Evolutionary conservation across 2,888 invertebrate genomes (phyloP).

Genomic region (Marasmarcha lunaedactyla): DNA sequence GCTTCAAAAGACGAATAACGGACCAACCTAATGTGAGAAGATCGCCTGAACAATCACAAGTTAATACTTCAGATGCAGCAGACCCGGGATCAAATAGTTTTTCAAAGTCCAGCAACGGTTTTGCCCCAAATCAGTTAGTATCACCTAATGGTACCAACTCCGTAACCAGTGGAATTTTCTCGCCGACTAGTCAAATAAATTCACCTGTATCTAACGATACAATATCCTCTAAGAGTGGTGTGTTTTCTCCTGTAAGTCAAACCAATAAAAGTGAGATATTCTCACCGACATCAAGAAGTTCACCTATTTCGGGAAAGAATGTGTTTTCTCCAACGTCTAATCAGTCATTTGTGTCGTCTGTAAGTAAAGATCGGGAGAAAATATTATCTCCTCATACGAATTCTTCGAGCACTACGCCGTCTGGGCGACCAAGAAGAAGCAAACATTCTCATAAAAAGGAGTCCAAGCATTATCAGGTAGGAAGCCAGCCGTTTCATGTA

Average conservation of each 20-base stretch:
- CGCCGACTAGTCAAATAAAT: constrained; percentile 65
- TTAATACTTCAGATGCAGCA: constrained; percentile 47
- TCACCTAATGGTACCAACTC: constrained; percentile 65
- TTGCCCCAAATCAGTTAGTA: constrained; percentile 52
- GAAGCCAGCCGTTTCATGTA: constrained; percentile 17
- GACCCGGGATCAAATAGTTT: constrained; percentile 51
- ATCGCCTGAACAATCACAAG: constrained; percentile 58
- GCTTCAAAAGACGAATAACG: constrained; percentile 70
- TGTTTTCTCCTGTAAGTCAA: constrained; percentile 64
- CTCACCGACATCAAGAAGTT: constrained; percentile 58
- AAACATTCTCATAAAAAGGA: constrained; percentile 73
- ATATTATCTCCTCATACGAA: constrained; percentile 56
- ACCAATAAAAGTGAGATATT: constrained; percentile 63
- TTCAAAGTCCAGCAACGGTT: constrained; percentile 48
- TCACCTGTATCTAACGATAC: constrained; percentile 65
- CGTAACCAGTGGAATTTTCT: constrained; percentile 65
- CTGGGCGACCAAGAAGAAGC: constrained; percentile 68
- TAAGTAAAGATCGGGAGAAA: constrained; percentile 52
- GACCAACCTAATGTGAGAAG: constrained; percentile 49
- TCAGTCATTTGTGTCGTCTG: constrained; percentile 55
- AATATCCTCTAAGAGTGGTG: constrained; percentile 62
- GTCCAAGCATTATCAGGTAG: constrained; percentile 79
- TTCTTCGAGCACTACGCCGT: constrained; percentile 66
- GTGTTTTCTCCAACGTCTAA: constrained; percentile 59
- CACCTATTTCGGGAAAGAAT: constrained; percentile 56